phyloP scores from a whole-genome alignment of 2,113 vertebrate genomes.

The Periophthalmodon schlosseri region DNA sequence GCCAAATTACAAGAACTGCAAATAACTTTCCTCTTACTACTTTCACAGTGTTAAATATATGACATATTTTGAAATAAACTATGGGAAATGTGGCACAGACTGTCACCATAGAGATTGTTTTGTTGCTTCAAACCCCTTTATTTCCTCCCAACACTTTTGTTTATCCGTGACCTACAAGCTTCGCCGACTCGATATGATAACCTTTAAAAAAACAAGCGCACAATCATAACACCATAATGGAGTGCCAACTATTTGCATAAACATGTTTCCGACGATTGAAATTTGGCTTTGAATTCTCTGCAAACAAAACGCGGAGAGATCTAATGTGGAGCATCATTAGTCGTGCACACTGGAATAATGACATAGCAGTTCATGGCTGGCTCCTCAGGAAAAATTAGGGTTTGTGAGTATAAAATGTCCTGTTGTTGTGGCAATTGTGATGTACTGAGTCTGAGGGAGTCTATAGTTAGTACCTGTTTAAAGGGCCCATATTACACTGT shows the following conservation, averaged over 20 bases:
- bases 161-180: neutral
- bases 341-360: constrained; percentile 5
- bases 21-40: neutral
- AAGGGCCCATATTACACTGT: no score
- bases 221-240: neutral
- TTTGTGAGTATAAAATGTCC: constrained; percentile 36
- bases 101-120: neutral
- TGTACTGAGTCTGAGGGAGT: neutral
- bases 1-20: no score
- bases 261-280: neutral
- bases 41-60: neutral
- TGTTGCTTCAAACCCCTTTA: constrained; percentile 10
- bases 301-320: neutral
- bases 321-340: constrained; percentile 13
- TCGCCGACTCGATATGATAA: neutral
- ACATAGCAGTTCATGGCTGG: constrained; percentile 6
- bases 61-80: neutral
- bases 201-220: neutral
- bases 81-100: neutral
- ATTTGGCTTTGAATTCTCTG: neutral
- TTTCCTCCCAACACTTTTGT: constrained; percentile 4
- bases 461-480: neutral
- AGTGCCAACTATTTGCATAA: neutral
- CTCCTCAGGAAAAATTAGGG: constrained; percentile 10
- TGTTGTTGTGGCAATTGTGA: constrained; percentile 31